These are phyloP conservation scores for Catostomus latipinnis DNA, from an alignment of 2,797 vertebrate species.

Conservation along the genomic window DNA sequence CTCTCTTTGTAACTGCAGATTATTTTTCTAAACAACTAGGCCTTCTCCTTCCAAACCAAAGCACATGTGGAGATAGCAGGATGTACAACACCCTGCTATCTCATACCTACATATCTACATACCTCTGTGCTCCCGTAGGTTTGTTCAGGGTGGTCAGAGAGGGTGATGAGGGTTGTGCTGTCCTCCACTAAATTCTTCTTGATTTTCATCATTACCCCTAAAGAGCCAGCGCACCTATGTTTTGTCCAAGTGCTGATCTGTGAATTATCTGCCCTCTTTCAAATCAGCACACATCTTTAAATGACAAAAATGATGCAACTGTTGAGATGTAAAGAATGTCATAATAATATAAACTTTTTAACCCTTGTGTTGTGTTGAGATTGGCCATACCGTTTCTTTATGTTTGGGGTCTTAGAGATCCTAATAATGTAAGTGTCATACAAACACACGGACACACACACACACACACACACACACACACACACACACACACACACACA, in stretches of 20 bases:
- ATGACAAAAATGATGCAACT: neutral
- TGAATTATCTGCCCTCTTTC: neutral
- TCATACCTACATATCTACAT: neutral
- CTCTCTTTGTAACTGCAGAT: conserved; percentile 26
- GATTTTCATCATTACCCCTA: conserved; percentile 54
- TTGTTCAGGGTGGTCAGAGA: conserved; percentile 61
- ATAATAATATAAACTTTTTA: too few relatives aligned
- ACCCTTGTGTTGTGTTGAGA: too few relatives aligned
- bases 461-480: too few relatives aligned
- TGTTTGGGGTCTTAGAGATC: too few relatives aligned
- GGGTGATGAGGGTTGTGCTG: conserved; percentile 66
- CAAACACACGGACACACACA: too few relatives aligned
- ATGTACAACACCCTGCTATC: neutral
- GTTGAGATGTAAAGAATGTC: too few relatives aligned
- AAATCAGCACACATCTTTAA: conserved; percentile 4
- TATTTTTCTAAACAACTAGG: neutral
- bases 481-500: too few relatives aligned
- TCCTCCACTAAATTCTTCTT: conserved; percentile 63
- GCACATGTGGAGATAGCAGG: neutral
- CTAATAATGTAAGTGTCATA: too few relatives aligned
- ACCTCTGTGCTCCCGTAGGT: conserved; percentile 70
- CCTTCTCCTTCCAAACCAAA: neutral
- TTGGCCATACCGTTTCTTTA: too few relatives aligned
- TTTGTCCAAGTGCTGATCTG: neutral
- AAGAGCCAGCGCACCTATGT: neutral